These are phyloP conservation scores for Lucilia sericata DNA, from an alignment of 1,140 invertebrate genomes.

Conservation along the genomic window DNA sequence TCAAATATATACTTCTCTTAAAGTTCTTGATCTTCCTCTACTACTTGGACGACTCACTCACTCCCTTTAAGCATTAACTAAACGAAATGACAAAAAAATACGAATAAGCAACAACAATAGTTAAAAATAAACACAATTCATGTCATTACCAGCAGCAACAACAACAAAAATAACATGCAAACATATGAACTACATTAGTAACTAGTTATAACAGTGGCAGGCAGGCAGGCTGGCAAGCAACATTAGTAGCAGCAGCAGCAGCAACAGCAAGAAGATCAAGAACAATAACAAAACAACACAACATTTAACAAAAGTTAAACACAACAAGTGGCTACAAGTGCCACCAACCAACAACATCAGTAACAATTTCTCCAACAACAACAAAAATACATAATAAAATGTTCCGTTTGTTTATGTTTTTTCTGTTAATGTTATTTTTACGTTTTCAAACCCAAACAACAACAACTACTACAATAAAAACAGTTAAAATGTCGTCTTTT, in stretches of 20 bases:
- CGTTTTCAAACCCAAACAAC: not conserved
- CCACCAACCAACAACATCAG: conserved; percentile 9
- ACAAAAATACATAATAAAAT: not conserved
- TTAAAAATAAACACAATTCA: conserved; percentile 5
- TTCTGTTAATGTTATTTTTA: not conserved
- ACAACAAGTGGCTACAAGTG: conserved; percentile 28
- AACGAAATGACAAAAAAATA: not conserved
- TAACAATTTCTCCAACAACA: conserved; percentile 4
- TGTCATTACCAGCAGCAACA: not conserved
- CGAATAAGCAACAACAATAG: not conserved
- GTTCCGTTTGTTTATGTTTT: conserved; percentile 10
- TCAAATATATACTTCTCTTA: too few relatives aligned
- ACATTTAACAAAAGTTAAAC: not conserved
- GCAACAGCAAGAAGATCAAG: not conserved
- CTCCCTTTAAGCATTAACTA: not conserved
- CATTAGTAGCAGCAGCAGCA: not conserved
- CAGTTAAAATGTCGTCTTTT: conserved; percentile 27
- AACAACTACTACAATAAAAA: not conserved
- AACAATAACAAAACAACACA: not conserved
- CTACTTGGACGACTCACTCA: not conserved
- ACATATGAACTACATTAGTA: conserved; percentile 12
- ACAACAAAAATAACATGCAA: not conserved
- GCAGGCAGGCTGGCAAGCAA: too few relatives aligned
- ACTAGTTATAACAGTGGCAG: not conserved
- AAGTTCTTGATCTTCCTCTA: not conserved